Evolutionary conservation across 2,797 vertebrate species (phyloP), one percentile per base, ranked within the genome.

Genomic region (Gouania willdenowi): DNA sequence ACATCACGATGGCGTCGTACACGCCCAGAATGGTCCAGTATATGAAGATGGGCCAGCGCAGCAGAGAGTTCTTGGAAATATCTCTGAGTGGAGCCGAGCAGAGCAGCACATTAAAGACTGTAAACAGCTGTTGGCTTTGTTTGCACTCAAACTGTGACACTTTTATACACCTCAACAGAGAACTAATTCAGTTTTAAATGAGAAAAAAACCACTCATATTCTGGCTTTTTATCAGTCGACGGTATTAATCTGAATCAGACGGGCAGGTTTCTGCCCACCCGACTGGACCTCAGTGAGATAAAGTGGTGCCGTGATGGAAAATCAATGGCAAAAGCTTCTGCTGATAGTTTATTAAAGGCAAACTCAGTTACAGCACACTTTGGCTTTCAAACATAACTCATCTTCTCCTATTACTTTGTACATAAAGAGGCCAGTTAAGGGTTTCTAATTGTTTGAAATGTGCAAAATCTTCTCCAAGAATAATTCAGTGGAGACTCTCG

Each of bases 21-120:
- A 95, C 82, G 4, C 97, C 95, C 48, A 99, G 82, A 63, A 92
- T 67, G 2, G 95, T 98, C 97, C 97, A 98, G 47, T 99, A 99
- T 40, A 94, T 81, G 77, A 99, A 99, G 26, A 71, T 87, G 31
- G 87, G 89, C 95, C 94, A 97, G 13, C 86, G 90, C 48, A 99
- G 87, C 35, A 95, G 75, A 4, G 91, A 91, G 50, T 99, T 99
- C 89, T 97, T 98, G 44, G 93, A 88, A 39, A 98, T 88, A 45
- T 99, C 97, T 79, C 97, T 99, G 83, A 4, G 6, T 5, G n/a
- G n/a, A n/a, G n/a, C n/a, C n/a, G n/a, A n/a, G n/a, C n/a, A n/a
- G n/a, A n/a, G n/a, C n/a, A n/a, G n/a, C n/a, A n/a, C n/a, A n/a
- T n/a, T n/a, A n/a, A n/a, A n/a, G n/a, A n/a, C n/a, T n/a, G n/a